Conservation (phyloP, 2,888 invertebrate genomes). For the Pilophorus perplexus region DNA sequence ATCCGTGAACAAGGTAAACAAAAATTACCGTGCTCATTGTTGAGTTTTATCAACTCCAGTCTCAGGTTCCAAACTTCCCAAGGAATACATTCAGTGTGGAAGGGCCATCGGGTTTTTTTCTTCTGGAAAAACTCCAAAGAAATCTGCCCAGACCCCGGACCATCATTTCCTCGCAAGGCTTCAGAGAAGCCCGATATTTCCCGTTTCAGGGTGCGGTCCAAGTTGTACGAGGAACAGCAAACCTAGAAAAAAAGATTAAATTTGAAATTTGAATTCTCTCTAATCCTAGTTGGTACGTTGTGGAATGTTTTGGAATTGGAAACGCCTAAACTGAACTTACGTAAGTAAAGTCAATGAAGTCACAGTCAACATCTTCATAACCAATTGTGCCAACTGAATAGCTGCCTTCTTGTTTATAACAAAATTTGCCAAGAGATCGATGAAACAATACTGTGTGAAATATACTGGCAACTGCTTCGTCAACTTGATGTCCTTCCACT, state of each 20-base stretch:
- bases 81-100: slow-evolving; percentile 86
- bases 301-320: background rate
- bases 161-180: slow-evolving; percentile 69
- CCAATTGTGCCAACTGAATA: slow-evolving; percentile 96
- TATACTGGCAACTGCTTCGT: slow-evolving; percentile 86
- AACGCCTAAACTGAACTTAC: slow-evolving; percentile 55
- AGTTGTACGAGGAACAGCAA: slow-evolving; percentile 80
- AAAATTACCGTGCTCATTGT: slow-evolving; percentile 67
- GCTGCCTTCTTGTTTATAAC: slow-evolving; percentile 88
- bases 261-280: background rate
- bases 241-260: slow-evolving; percentile 54
- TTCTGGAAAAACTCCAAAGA: slow-evolving; percentile 93
- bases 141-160: slow-evolving; percentile 72
- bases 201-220: slow-evolving; percentile 69
- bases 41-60: slow-evolving; percentile 80
- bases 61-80: slow-evolving; percentile 99
- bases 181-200: slow-evolving; percentile 78
- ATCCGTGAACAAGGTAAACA: no score
- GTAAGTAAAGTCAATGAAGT: slow-evolving; percentile 96
- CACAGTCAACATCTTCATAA: slow-evolving; percentile 94
- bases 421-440: slow-evolving; percentile 87
- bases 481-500: slow-evolving; percentile 87
- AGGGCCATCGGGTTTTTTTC: slow-evolving; percentile 84
- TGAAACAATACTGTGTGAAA: slow-evolving; percentile 91
- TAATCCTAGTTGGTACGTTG: background rate